A percentile compares a stretch with the other conserved stretches of the same genome.
Conservation (phyloP, 1,140 invertebrate genomes). For the Dryas iulia region DNA sequence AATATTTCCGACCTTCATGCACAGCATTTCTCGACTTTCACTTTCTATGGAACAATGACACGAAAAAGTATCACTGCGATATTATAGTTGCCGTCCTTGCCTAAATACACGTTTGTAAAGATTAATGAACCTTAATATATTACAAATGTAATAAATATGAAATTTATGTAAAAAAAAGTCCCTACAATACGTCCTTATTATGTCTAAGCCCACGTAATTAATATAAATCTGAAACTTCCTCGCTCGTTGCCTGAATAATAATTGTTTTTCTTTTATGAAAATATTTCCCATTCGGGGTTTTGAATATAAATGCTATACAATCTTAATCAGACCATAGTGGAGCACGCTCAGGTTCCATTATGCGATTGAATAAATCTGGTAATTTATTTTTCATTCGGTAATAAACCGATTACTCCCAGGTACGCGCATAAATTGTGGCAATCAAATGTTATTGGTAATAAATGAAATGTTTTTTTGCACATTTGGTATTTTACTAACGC, state of each 20-base stretch:
- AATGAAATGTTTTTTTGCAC: not conserved
- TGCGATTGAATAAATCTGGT: constrained; percentile 1
- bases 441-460: not conserved
- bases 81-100: not conserved
- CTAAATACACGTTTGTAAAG: not conserved
- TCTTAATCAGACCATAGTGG: constrained; percentile 9
- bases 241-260: constrained; percentile 2
- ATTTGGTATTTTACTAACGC: not conserved
- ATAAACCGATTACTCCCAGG: not conserved
- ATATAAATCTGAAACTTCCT: not conserved
- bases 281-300: not conserved
- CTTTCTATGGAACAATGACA: constrained; percentile 34
- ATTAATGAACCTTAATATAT: not conserved
- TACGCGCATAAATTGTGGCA: not conserved
- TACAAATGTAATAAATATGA: not conserved
- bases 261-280: not conserved
- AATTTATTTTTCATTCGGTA: constrained; percentile 1
- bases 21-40: constrained; percentile 43
- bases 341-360: not conserved
- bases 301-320: constrained; percentile 1
- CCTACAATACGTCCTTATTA: not conserved
- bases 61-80: constrained; percentile 12
- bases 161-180: not conserved
- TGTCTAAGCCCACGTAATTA: not conserved
- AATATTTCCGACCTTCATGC: constrained; percentile 43